These are phyloP conservation scores for Cyprinodon tularosa DNA, from an alignment of 2,113 vertebrate species.

Conservation along the genomic window DNA sequence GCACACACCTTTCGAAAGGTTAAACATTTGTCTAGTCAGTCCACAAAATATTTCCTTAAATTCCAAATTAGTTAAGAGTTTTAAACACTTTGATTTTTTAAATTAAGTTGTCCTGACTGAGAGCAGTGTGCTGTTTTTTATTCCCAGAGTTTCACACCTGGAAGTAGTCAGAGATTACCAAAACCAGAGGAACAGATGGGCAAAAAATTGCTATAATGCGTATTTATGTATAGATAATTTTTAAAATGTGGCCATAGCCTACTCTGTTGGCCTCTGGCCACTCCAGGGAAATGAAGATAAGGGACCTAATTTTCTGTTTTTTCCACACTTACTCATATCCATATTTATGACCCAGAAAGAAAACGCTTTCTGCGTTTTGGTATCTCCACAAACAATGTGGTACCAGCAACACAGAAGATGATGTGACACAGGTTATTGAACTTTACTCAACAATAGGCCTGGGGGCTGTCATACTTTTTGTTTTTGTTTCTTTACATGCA, in stretches of 20 bases:
- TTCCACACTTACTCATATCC: not conserved
- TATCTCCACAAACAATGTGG: not conserved
- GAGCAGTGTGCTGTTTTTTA: not conserved
- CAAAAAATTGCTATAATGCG: not conserved
- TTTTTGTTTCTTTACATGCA: not conserved
- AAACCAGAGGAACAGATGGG: not conserved
- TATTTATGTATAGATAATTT: constrained; percentile 5
- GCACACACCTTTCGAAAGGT: too few species aligned
- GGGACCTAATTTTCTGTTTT: not conserved
- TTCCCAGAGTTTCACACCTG: not conserved
- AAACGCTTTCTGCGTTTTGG: not conserved
- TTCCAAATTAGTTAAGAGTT: not conserved
- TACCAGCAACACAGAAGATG: not conserved
- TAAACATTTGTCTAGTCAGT: too few species aligned
- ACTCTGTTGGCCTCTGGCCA: not conserved
- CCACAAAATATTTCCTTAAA: too few species aligned
- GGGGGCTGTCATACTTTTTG: not conserved
- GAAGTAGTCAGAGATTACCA: not conserved
- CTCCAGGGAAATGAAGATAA: not conserved
- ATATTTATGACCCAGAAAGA: constrained; percentile 1
- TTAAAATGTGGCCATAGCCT: constrained; percentile 2
- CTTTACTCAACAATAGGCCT: not conserved
- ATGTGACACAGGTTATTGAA: not conserved
- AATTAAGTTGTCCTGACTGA: not conserved
- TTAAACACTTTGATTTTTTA: not conserved